Percentiles rank a stretch among this genome's conserved stretches.
Conservation (phyloP, 2,113 vertebrate species). For the Corapipo altera region DNA sequence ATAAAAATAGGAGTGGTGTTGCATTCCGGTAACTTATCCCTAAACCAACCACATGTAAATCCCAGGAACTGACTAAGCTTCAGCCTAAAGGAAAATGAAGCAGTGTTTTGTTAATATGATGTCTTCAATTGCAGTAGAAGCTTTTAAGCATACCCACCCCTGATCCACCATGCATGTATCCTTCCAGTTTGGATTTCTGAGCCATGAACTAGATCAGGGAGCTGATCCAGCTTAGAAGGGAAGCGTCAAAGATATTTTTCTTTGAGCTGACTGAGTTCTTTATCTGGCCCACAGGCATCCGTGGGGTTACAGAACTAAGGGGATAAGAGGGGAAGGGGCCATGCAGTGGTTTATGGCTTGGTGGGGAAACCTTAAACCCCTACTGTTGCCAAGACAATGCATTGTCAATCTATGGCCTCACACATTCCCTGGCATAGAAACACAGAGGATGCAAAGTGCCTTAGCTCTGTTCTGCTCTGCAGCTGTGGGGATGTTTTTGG, state of each 20-base stretch:
- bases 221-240: slow-evolving; percentile 46
- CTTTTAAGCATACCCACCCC: background rate
- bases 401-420: background rate
- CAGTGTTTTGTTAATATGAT: background rate
- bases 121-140: background rate
- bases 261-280: slow-evolving; percentile 35
- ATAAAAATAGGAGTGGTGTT: background rate
- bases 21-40: background rate
- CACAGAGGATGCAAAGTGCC: background rate
- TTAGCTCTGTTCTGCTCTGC: background rate
- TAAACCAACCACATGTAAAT: background rate
- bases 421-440: background rate
- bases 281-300: background rate
- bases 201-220: slow-evolving; percentile 7
- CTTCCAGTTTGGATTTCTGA: slow-evolving; percentile 14
- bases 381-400: background rate
- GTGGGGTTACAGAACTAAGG: background rate
- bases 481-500: slow-evolving; percentile 30
- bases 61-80: background rate
- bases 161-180: background rate
- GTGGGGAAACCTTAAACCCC: background rate
- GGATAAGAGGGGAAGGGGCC: background rate
- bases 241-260: background rate
- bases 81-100: background rate
- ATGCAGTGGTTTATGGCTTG: background rate